These are phyloP conservation scores for Lepeophtheirus nordmannii DNA, from an alignment of 2,888 invertebrate species.

Conservation along the genomic window DNA sequence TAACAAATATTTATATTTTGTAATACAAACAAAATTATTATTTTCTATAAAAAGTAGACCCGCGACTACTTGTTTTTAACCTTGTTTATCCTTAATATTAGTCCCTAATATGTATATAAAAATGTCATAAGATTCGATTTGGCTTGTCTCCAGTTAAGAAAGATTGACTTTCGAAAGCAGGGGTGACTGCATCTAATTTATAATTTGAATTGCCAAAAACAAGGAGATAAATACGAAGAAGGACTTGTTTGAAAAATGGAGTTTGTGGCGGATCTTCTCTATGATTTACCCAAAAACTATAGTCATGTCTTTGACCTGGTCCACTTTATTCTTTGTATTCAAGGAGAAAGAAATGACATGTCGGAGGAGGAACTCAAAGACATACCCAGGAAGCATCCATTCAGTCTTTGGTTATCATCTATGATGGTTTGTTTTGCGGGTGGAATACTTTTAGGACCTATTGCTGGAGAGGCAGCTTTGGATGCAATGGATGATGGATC, in stretches of 20 bases:
- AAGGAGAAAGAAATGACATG: slow-evolving; percentile 18
- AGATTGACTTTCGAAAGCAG: neutral
- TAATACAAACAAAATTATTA: too few relatives aligned
- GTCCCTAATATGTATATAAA: too few relatives aligned
- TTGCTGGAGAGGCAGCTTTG: slow-evolving; percentile 11
- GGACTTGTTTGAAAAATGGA: slow-evolving; percentile 13
- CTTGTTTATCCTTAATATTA: too few relatives aligned
- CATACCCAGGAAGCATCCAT: slow-evolving; percentile 6
- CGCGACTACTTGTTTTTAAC: too few relatives aligned
- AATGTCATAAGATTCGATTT: neutral
- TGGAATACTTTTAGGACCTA: slow-evolving; percentile 3
- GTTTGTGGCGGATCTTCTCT: slow-evolving; percentile 20
- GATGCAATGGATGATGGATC: slow-evolving; percentile 11
- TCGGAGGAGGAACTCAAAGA: neutral
- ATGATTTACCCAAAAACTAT: slow-evolving; percentile 20
- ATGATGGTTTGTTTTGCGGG: slow-evolving; percentile 17
- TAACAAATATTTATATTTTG: too few relatives aligned
- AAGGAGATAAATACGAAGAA: neutral
- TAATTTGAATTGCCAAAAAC: neutral
- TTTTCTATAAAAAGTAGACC: too few relatives aligned
- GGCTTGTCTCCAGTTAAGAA: neutral
- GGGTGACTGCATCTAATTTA: neutral
- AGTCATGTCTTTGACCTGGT: slow-evolving; percentile 15
- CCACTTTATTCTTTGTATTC: slow-evolving; percentile 19
- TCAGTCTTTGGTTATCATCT: slow-evolving; percentile 17